These are phyloP conservation scores for Diacarnus erythraeanus DNA, from an alignment of 37 sponge, comb jelly and placozoan species.

Conservation along the genomic window DNA sequence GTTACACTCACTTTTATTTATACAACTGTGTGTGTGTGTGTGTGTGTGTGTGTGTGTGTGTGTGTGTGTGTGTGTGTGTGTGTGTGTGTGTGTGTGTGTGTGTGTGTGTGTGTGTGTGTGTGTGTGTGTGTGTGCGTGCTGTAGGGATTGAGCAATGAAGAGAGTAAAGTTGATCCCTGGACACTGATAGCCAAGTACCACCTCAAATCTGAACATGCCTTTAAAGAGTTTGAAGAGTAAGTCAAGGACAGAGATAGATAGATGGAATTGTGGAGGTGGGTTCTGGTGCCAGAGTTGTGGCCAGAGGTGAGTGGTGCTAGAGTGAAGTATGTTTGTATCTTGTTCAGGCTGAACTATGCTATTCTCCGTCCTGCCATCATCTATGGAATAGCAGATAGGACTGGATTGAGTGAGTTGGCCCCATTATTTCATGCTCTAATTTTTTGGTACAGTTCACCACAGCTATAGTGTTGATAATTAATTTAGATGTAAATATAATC, in stretches of 20 bases:
- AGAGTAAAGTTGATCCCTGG: constrained; percentile 77
- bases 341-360: constrained; percentile 71
- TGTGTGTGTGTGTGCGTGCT: constrained; percentile 3
- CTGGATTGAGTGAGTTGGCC: constrained; percentile 77
- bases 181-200: constrained; percentile 78
- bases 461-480: too few species aligned
- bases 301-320: background rate
- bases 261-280: too few species aligned
- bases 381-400: constrained; percentile 85
- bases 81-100: background rate
- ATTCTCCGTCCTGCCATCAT: constrained; percentile 86
- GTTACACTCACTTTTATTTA: background rate
- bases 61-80: background rate
- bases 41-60: background rate
- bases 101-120: background rate
- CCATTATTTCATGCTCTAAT: too few species aligned
- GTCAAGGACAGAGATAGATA: too few species aligned
- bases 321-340: background rate
- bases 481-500: too few species aligned
- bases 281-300: too few species aligned
- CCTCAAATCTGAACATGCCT: constrained; percentile 79
- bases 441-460: too few species aligned
- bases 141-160: constrained; percentile 74
- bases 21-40: background rate
- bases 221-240: constrained; percentile 60